Percentiles rank a stretch among this genome's conserved stretches.
phyloP scores from a whole-genome alignment of 2,797 vertebrate species.

The Pelodytes ibericus region DNA sequence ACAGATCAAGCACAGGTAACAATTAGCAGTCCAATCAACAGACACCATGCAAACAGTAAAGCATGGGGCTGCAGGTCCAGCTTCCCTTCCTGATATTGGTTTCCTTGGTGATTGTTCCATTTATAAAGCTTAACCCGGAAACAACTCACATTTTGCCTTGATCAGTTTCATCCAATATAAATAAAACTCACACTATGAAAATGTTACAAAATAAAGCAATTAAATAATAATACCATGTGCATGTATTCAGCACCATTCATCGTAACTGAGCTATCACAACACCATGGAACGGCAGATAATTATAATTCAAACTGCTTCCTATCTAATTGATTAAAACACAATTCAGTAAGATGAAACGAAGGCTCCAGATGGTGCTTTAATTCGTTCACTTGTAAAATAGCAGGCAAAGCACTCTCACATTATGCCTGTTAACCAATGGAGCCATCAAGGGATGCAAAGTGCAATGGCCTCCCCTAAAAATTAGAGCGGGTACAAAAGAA shows the following conservation, averaged over 20 bases:
- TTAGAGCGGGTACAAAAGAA: background rate
- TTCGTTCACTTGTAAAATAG: background rate
- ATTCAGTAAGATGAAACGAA: background rate
- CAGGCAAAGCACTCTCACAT: background rate
- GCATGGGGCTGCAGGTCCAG: too few species aligned
- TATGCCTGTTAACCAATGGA: background rate
- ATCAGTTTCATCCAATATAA: too few species aligned
- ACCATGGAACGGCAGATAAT: background rate
- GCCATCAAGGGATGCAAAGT: background rate
- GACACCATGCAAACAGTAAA: too few species aligned
- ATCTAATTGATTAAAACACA: slow-evolving; percentile 30
- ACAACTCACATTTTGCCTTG: too few species aligned
- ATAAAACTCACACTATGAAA: too few species aligned
- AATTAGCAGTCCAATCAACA: too few species aligned
- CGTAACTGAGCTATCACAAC: slow-evolving; percentile 14
- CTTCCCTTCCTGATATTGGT: too few species aligned
- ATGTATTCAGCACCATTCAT: background rate
- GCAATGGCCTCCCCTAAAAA: background rate
- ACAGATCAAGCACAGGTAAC: too few species aligned
- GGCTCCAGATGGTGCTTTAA: slow-evolving; percentile 27
- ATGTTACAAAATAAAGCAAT: background rate
- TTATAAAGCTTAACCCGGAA: too few species aligned
- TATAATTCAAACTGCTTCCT: slow-evolving; percentile 10
- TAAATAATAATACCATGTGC: background rate
- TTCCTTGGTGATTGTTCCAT: too few species aligned